Evolutionary conservation across 1,140 invertebrate species (phyloP), one percentile per base, ranked within the genome.

Genomic region (Drosophila takahashii): DNA sequence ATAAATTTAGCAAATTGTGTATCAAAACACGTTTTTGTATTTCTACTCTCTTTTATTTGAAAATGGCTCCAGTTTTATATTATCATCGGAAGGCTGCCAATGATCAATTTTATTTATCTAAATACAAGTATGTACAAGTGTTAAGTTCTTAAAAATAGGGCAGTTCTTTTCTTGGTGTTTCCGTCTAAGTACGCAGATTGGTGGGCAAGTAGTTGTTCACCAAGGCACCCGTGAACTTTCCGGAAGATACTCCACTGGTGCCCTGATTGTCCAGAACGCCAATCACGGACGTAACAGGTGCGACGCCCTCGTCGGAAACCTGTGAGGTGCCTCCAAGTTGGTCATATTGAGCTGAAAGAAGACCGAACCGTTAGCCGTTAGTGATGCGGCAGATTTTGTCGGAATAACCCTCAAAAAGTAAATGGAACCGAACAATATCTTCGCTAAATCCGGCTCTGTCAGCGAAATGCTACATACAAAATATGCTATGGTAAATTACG

Each of bases 281-380:
- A 27, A 92, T 92, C 3, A 92, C 91, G 1, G 91, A 92, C 26
- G 85, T 79, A 10, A 92, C 89, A 11, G 90, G 91, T 3, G 91
- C 91, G 11, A 92, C 58, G 8, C 91, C 91, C 57, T 92, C 91
- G 45, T 92, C 91, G 1, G 89, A 91, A 3, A 91, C 50, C 56
- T 92, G 89, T 11, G 91, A 83, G 5, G 91, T 92, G 39, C 91
- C 91, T 16, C 91, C 91, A 16, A 92, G 78, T 56, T 92, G 81
- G 69, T 92, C 91, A 54, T 92, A 92, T 90, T 92, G 91, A 26
- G 89, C 91, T 92, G 59, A 22, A 76, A 70, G 47, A 10, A 48
- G 8, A 53, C 16, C 32, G 41, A 27, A 39, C 50, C 59, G 11
- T 37, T 22, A 22, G 1, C 22, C 39, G 44, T 79, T 15, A 54